phyloP scores from a whole-genome alignment of 2,888 invertebrate species.

The Hydraecia micacea region DNA sequence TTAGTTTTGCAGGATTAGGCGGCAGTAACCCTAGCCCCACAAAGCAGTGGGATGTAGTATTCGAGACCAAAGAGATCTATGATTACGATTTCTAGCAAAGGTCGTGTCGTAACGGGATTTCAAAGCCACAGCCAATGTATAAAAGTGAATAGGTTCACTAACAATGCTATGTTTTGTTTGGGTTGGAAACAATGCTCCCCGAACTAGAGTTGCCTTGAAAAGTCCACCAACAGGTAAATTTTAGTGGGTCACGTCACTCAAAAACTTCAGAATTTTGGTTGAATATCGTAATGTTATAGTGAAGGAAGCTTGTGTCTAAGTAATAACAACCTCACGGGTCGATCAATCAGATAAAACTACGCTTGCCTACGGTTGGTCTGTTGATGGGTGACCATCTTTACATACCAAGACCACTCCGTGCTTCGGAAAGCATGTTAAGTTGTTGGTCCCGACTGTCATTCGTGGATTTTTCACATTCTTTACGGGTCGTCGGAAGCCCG shows the following conservation, averaged over 20 bases:
- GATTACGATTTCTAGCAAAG: slow-evolving; percentile 4
- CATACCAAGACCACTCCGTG: neutral
- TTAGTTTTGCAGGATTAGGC: neutral
- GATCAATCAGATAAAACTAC: neutral
- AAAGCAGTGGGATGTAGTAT: neutral
- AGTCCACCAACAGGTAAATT: slow-evolving; percentile 25
- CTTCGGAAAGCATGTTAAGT: neutral
- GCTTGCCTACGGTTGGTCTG: too few species aligned
- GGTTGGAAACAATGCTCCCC: slow-evolving; percentile 14
- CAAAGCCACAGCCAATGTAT: slow-evolving; percentile 8
- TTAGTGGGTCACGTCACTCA: slow-evolving; percentile 32
- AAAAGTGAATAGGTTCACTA: slow-evolving; percentile 21
- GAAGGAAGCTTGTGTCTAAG: too few species aligned
- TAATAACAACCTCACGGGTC: too few species aligned
- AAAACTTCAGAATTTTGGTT: slow-evolving; percentile 13
- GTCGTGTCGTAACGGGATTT: slow-evolving; percentile 7
- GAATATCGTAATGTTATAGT: neutral
- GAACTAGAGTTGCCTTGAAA: slow-evolving; percentile 22
- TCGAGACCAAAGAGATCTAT: slow-evolving; percentile 3
- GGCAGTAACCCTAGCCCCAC: neutral
- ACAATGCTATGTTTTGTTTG: slow-evolving; percentile 43
- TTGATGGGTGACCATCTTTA: too few species aligned
- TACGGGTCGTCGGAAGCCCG: neutral
- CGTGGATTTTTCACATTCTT: neutral
- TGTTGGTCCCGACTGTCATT: neutral